Base-by-base conservation (phyloP, 2,113 vertebrate genomes). In the Synodontis membranacea region DNA sequence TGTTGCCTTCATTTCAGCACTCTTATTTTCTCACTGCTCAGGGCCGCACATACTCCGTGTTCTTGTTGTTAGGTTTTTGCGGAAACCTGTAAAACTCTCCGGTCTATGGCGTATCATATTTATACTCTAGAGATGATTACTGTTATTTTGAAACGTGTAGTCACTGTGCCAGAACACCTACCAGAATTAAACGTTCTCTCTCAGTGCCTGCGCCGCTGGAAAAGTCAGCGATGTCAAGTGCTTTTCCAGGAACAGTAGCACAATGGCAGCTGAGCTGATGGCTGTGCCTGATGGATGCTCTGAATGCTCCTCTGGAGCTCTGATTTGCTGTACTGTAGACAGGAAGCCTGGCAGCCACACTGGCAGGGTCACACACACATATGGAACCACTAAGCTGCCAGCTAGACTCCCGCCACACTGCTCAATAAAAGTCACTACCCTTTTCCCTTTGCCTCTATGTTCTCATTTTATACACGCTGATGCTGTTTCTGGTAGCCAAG, bases 371-470 rank as follows among this genome's bases (percentile, higher is more conserved):
- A 86, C 58, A 80, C 44, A 70, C 84, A 87, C 89, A 90, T 87
- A 86, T 90, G 88, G 80, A 88, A 89, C 68, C 74, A 82, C 60
- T 84, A 86, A 88, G 74, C 83, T 88, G 66, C 52, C 78, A 82
- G 56, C 11, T 60, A 52, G 44, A 37, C 42, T 82, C 82, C 76
- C 1, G 23, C 86, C 56, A 60, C 84, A 86, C 50, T 86, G 64
- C 80, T 76, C 80, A 87, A 88, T 85, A 86, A 90, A 90, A 87
- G 78, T 88, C 76, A 84, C 60, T 88, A 50, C 62, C 56, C 60
- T 72, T 82, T 60, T 86, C 82, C 86, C 11, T 66, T 82, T 56
- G 86, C 19, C 60, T 70, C 48, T 76, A 7, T 72, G 79, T 62
- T 76, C 52, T 25, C 31, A n/a, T 85, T 81, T 72, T 60, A 50